Base-by-base conservation (phyloP, 2,888 invertebrate species). In the Parapristionchus giblindavisi region DNA sequence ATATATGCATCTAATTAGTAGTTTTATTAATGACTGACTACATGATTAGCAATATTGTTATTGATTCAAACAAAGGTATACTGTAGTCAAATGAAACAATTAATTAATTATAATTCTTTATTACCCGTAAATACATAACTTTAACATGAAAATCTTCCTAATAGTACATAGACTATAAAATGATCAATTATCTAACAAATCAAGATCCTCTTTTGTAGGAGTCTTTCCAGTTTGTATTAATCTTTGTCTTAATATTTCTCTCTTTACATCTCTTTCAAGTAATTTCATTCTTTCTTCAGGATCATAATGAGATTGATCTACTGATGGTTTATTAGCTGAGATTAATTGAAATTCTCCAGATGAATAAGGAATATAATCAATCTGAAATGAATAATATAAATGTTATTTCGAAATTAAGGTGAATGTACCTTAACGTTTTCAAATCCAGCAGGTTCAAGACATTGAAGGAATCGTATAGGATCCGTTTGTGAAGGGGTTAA, bases 181-280 rank as follows among this genome's bases (percentile, higher is more conserved):
- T 36, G 4, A 3, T n/a, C 52, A 68, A 2, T 52, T 38, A 27
- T 43, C 43, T 27, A 68, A 68, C 52, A 68, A 68, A 0, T 75
- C 72, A 1, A 77, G 38, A 51, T 80, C 77, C 56, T 77, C 79
- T 24, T 76, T 70, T 21, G 77, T 75, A 5, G 76, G 77, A 8
- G 56, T 43, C 51, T 40, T 52, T 6, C 79, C 77, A 17, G 65
- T 65, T 60, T 77, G 60, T 34, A 68, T 60, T 32, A 81, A 32
- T 27, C 66, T 70, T 38, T 76, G 65, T 60, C 77, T 63, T 27
- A 80, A 58, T 77, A 83, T 54, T 21, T 79, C 75, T 38, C 79
- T 54, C 61, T 82, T 83, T 29, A 82, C 77, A 34, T 77, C 76
- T 17, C 43, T 32, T 60, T 82, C 83, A 43, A 82, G 52, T 48